Evolutionary conservation across 2,888 invertebrate species (phyloP).

Genomic region (Drosophila pegasa): DNA sequence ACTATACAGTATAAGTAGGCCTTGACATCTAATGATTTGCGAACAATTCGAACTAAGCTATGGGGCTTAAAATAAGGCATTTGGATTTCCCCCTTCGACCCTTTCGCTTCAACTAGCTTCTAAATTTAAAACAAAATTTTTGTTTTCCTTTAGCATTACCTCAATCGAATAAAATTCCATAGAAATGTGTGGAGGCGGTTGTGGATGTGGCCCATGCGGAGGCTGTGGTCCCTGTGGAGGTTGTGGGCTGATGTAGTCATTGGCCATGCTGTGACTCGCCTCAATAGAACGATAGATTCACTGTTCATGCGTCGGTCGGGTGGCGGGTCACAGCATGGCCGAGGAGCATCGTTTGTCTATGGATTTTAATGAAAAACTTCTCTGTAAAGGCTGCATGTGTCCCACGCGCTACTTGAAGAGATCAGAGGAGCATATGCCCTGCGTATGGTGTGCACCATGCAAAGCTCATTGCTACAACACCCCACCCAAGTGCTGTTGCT

Average conservation of each 20-base stretch:
- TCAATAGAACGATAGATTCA: neutral
- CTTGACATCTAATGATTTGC: conserved; percentile 10
- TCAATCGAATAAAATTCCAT: neutral
- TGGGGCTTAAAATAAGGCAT: conserved; percentile 23
- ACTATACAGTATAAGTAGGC: too few species aligned
- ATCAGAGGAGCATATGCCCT: conserved; percentile 49
- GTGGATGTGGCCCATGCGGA: conserved; percentile 50
- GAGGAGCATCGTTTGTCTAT: neutral
- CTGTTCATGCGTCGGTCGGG: too few species aligned
- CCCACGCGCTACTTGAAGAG: conserved; percentile 58
- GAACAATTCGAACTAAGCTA: neutral
- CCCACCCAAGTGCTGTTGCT: conserved; percentile 46
- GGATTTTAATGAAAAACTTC: conserved; percentile 12
- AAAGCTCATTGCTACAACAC: conserved; percentile 83
- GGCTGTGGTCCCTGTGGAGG: conserved; percentile 65
- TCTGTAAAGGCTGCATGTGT: conserved; percentile 38
- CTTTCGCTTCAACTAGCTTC: conserved; percentile 66
- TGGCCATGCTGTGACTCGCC: conserved; percentile 56
- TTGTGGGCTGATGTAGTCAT: conserved; percentile 55
- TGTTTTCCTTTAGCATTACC: conserved; percentile 21
- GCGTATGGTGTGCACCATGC: conserved; percentile 66
- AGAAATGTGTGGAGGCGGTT: conserved; percentile 39
- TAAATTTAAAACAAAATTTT: conserved; percentile 43
- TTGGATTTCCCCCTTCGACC: conserved; percentile 68
- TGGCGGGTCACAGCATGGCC: conserved; percentile 54